A percentile compares a stretch with the other conserved stretches of the same genome.
Conservation (phyloP, 2,797 vertebrate species). For the Lepilemur septentrionalis region DNA sequence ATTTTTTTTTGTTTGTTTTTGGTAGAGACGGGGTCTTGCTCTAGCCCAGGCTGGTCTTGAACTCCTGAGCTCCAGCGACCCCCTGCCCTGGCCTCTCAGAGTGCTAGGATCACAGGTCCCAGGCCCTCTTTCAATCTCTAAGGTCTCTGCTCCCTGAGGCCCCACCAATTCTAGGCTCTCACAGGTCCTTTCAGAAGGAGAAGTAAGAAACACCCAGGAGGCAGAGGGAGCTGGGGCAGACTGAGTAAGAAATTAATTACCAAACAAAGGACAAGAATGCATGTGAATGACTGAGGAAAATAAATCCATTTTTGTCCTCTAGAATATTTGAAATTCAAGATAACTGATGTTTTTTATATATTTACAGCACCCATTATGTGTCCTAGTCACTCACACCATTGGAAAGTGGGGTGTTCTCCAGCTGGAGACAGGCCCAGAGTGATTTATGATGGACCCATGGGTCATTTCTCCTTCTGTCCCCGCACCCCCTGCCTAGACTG, state of each 20-base stretch:
- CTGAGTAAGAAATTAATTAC: background rate
- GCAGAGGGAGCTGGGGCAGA: background rate
- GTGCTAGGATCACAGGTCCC: too few relatives aligned
- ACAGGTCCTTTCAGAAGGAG: background rate
- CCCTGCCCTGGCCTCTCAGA: too few relatives aligned
- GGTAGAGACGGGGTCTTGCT: too few relatives aligned
- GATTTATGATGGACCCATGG: accelerated
- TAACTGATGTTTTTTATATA: too few relatives aligned
- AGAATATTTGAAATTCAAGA: background rate
- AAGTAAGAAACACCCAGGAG: background rate
- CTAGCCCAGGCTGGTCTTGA: too few relatives aligned
- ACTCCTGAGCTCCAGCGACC: too few relatives aligned
- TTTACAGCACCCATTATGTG: accelerated
- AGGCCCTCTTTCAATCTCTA: too few relatives aligned
- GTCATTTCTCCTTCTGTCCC: accelerated
- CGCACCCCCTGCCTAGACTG: accelerated
- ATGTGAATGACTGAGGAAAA: background rate
- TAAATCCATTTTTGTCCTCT: background rate
- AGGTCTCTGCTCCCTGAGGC: accelerated
- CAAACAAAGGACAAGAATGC: background rate
- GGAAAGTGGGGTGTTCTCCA: background rate
- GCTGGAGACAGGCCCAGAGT: background rate
- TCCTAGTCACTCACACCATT: background rate
- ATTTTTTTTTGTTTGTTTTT: too few relatives aligned
- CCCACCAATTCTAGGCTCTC: background rate